A percentile compares a stretch with the other conserved stretches of the same genome.
These are phyloP conservation scores for Bemisia tabaci DNA, from an alignment of 1,140 invertebrate species.

Conservation along the genomic window DNA sequence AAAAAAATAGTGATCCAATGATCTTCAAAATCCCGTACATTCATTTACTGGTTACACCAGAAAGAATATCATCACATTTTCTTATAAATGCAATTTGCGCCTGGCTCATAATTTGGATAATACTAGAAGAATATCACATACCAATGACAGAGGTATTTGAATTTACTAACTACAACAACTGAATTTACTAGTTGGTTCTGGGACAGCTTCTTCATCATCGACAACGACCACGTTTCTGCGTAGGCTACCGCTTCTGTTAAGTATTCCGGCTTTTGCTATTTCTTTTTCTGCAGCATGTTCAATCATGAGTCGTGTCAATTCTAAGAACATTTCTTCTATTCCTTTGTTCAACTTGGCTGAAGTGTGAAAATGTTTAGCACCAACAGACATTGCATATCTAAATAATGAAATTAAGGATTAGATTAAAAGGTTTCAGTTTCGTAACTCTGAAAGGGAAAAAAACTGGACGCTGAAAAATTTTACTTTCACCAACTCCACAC, in stretches of 20 bases:
- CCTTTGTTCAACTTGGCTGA: slow-evolving; percentile 90
- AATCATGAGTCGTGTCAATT: slow-evolving; percentile 60
- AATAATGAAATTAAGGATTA: slow-evolving; percentile 21
- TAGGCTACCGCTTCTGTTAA: slow-evolving; percentile 37
- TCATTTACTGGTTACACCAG: too few relatives aligned
- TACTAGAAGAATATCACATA: not conserved
- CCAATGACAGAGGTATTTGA: not conserved
- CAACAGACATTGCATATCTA: slow-evolving; percentile 81
- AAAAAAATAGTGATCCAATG: too few relatives aligned
- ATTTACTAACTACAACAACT: not conserved
- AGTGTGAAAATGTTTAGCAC: slow-evolving; percentile 86
- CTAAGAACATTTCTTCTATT: slow-evolving; percentile 85
- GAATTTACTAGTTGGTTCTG: not conserved
- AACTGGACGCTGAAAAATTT: too few relatives aligned
- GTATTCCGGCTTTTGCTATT: slow-evolving; percentile 31
- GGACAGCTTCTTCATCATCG: slow-evolving; percentile 28
- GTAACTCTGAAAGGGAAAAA: slow-evolving; percentile 9
- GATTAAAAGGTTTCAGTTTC: slow-evolving; percentile 5
- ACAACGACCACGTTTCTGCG: slow-evolving; percentile 45
- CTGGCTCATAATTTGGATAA: not conserved
- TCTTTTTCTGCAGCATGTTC: slow-evolving; percentile 35
- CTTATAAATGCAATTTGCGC: not conserved
- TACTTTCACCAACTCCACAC: too few relatives aligned
- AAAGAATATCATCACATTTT: too few relatives aligned
- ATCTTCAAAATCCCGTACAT: too few relatives aligned